A percentile compares a stretch with the other conserved stretches of the same genome.
These are phyloP conservation scores for Numida meleagris DNA, from an alignment of 2,113 vertebrate species.

Conservation along the genomic window DNA sequence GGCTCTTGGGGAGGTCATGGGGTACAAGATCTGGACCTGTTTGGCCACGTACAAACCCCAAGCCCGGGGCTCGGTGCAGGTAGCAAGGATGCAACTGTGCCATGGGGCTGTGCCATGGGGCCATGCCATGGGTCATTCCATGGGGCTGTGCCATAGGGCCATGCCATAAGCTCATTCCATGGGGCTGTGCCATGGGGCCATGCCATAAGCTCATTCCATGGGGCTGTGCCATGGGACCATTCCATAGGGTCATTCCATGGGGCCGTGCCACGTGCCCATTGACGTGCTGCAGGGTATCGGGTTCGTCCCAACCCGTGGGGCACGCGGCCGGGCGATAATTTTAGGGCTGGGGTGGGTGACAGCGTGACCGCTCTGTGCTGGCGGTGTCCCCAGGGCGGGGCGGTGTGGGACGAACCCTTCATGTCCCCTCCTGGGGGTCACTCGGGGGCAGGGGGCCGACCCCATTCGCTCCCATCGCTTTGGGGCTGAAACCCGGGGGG, in stretches of 20 bases:
- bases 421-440: too few relatives aligned
- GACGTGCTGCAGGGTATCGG: not conserved
- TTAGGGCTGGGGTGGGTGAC: not conserved
- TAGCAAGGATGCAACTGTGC: too few relatives aligned
- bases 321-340: not conserved
- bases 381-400: not conserved
- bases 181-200: too few relatives aligned
- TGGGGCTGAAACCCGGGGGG: too few relatives aligned
- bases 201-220: too few relatives aligned
- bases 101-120: too few relatives aligned
- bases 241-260: not conserved
- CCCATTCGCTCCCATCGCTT: too few relatives aligned
- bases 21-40: not conserved
- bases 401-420: not conserved
- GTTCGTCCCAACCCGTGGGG: not conserved
- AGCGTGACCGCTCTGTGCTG: accelerated
- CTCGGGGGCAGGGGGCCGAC: too few relatives aligned
- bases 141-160: too few relatives aligned
- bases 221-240: too few relatives aligned
- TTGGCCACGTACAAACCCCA: not conserved
- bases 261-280: not conserved
- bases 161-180: too few relatives aligned
- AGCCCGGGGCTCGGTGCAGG: not conserved
- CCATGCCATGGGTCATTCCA: too few relatives aligned
- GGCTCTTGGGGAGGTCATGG: not conserved